Base-by-base conservation (phyloP, 2,797 vertebrate genomes). In the Harpagifer antarcticus region DNA sequence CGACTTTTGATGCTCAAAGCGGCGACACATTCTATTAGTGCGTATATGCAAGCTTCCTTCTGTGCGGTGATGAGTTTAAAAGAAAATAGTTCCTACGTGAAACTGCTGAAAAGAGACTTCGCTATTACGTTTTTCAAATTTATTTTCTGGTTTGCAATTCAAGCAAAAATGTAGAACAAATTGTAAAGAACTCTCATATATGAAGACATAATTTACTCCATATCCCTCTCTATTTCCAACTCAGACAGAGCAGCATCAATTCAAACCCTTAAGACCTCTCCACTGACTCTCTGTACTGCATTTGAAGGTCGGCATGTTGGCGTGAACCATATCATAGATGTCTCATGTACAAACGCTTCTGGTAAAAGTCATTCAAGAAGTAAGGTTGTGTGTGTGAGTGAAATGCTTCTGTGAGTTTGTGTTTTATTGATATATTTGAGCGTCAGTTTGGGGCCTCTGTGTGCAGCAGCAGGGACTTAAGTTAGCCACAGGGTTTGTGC, bases 401-500 rank as follows among this genome's bases (percentile, higher is more conserved):
- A 52, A 40, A 40, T 19, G 37, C 66, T 20, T 17, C 17, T 52
- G 19, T 47, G 10, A 23, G 16, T 53, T 58, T 69, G 67, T 64
- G 31, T 37, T 63, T 50, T 77, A 54, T 59, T 74, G 72, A 67
- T 68, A 37, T 66, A 43, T 77, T 52, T 80, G 66, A 17, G 12
- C 61, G 60, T 71, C 57, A 81, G 55, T 82, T 76, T 65, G 31
- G 33, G 69, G 78, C 60, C 31, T 55, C 19, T 37, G 7, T 66
- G 62, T 72, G 70, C 66, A 72, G 76, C 72, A 57, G 27, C 15
- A 1, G 27, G 67, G 67, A 61, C 66, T 65, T 76, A 65, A 75
- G 76, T 85, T 78, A 85, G 86, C 90, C 84, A 89, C 85, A 87
- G 86, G 78, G 89, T 77, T 86, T 88, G 84, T 79, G 72, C 88